Evolutionary conservation across 2,113 vertebrate genomes (phyloP).

Genomic region (Stegostoma tigrinum): DNA sequence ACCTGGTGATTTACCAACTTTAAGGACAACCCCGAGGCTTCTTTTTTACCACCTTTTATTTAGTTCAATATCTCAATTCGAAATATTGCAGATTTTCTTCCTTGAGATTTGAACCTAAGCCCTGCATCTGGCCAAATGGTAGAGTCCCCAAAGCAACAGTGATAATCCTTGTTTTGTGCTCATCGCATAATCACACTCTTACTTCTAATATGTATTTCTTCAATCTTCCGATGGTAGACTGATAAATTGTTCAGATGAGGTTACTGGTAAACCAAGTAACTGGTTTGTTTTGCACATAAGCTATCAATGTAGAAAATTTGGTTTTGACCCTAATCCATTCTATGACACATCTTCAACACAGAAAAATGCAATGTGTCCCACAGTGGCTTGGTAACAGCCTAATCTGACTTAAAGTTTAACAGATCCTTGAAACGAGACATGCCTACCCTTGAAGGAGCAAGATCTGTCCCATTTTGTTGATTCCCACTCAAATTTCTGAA

Average conservation of each 20-base stretch:
- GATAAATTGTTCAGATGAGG: background rate
- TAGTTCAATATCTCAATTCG: background rate
- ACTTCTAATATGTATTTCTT: background rate
- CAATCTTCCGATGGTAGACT: background rate
- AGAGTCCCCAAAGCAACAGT: background rate
- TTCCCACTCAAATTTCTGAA: background rate
- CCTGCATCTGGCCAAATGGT: background rate
- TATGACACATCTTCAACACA: background rate
- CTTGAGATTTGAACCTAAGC: background rate
- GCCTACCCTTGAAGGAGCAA: background rate
- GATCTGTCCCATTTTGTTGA: background rate
- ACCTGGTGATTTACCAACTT: background rate
- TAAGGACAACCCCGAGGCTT: background rate
- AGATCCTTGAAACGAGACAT: background rate
- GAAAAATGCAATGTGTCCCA: background rate
- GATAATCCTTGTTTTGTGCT: background rate
- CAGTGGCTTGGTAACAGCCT: background rate
- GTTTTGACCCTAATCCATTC: background rate
- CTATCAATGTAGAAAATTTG: background rate
- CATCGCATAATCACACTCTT: background rate
- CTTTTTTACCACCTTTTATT: background rate
- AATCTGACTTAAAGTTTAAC: background rate
- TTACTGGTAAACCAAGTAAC: too few relatives aligned
- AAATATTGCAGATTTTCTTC: background rate
- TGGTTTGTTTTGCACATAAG: background rate